Evolutionary conservation across 2,888 invertebrate species (phyloP), one percentile per base, ranked within the genome.

Genomic region (Mythimna lalbum): DNA sequence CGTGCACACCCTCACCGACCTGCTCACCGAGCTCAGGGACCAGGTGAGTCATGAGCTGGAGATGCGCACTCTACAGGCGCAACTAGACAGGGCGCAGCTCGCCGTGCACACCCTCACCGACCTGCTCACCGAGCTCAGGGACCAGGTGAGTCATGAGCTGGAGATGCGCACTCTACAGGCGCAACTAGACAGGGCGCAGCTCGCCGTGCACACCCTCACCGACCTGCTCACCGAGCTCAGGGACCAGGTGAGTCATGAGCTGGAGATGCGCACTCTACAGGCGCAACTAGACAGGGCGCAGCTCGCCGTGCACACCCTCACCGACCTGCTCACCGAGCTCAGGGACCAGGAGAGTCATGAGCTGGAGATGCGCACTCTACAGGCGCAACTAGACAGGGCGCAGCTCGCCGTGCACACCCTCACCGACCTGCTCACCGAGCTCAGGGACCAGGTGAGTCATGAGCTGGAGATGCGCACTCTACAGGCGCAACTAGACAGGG

Each of bases 401-500:
- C 98, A 99, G 91, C 80, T 86, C 4, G 96, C 97, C 76, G 96
- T 99, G 73, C 97, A 98, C 72, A 97, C 97, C 72, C 98, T 99
- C 82, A 98, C 98, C 5, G 97, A 97, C 69, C 98, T 99, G 50
- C 50, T 50, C 50, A 50, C 50, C 50, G 50, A 50, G n/a, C n/a
- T n/a, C n/a, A n/a, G n/a, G n/a, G n/a, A n/a, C n/a, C n/a, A n/a
- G n/a, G n/a, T n/a, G n/a, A n/a, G n/a, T n/a, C n/a, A n/a, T n/a
- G 99, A 99, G 94, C 98, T 99, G 84, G 99, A 99, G 91, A 93
- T 99, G 87, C 97, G 99, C 71, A 98, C 98, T 88, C 96, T 99
- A 82, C 99, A 99, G 90, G 96, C 97, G 14, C 57, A 57, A 21
- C 57, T 57, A 7, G 57, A 57, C 36, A n/a, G n/a, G 1, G 57